Evolutionary conservation across 2,888 invertebrate species (phyloP).

Genomic region (Caenorhabditis doughertyi): DNA sequence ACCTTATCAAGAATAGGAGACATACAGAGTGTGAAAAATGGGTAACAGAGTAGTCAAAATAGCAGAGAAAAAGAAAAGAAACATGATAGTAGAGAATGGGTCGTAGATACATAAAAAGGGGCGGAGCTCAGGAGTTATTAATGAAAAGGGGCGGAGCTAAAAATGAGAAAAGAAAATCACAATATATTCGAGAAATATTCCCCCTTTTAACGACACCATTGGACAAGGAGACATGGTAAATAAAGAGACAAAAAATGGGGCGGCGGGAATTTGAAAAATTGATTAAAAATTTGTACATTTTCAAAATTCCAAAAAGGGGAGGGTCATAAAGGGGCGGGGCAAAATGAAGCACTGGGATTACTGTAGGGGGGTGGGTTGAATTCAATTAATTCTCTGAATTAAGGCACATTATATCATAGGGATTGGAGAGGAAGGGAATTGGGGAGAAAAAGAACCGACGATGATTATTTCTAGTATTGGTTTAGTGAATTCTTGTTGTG

Average conservation of each 20-base stretch:
- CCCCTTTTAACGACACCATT: no score
- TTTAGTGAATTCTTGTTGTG: background rate
- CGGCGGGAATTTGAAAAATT: background rate
- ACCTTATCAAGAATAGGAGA: no score
- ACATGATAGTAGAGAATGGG: background rate
- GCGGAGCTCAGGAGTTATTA: no score
- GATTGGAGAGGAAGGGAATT: background rate
- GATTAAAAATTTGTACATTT: slow-evolving; percentile 1
- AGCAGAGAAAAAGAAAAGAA: background rate
- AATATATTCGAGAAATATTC: slow-evolving; percentile 7
- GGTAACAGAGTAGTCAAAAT: background rate
- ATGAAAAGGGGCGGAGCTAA: background rate
- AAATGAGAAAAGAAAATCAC: slow-evolving; percentile 2
- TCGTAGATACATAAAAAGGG: slow-evolving; percentile 4
- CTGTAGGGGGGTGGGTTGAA: background rate
- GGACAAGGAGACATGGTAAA: slow-evolving; percentile 1
- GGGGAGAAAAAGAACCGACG: background rate
- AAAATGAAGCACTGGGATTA: slow-evolving; percentile 25
- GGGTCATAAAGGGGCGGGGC: background rate
- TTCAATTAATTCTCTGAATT: background rate
- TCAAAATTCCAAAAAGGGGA: no score
- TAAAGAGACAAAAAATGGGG: background rate
- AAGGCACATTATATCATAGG: slow-evolving; percentile 10
- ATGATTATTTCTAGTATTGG: background rate
- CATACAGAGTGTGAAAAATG: background rate